phyloP scores from a whole-genome alignment of 2,113 vertebrate genomes.

The Haplochromis vanheusdeni region DNA sequence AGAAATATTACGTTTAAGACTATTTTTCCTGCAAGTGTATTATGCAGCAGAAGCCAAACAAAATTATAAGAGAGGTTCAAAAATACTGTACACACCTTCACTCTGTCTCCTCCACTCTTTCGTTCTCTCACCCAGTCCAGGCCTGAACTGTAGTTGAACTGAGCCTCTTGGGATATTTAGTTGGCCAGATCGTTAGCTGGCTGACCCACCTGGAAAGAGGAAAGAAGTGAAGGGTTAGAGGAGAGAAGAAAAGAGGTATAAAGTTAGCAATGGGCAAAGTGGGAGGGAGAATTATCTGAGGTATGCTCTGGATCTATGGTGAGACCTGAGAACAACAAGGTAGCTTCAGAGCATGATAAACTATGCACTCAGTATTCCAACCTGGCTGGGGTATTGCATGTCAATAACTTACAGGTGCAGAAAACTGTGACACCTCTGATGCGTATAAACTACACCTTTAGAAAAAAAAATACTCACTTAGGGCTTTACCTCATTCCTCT shows the following conservation, averaged over 20 bases:
- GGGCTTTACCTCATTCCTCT: constrained; percentile 15
- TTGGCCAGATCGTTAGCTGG: constrained; percentile 67
- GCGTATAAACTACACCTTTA: constrained; percentile 12
- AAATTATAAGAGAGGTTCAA: constrained; percentile 12
- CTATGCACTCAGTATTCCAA: constrained; percentile 12
- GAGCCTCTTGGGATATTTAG: constrained; percentile 52
- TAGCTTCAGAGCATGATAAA: constrained; percentile 27
- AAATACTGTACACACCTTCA: constrained; percentile 8
- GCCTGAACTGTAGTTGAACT: constrained; percentile 72
- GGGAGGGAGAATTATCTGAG: not conserved
- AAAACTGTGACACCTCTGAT: constrained; percentile 23
- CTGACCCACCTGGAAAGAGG: constrained; percentile 59
- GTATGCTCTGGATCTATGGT: constrained; percentile 26
- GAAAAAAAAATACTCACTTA: not conserved
- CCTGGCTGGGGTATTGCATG: constrained; percentile 27
- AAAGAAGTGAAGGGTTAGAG: constrained; percentile 31
- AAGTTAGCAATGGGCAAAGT: not conserved
- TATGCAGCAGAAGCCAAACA: not conserved
- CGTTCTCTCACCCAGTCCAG: constrained; percentile 23
- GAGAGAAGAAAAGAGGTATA: constrained; percentile 4
- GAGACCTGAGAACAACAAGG: constrained; percentile 44
- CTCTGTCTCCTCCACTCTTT: not conserved
- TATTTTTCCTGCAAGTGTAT: not conserved
- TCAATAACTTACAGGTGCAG: constrained; percentile 35
- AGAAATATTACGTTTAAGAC: not conserved